Percentiles rank a stretch among this genome's conserved stretches.
Evolutionary conservation across 2,888 invertebrate species (phyloP).

Genomic region (Sinotaia quadrata): DNA sequence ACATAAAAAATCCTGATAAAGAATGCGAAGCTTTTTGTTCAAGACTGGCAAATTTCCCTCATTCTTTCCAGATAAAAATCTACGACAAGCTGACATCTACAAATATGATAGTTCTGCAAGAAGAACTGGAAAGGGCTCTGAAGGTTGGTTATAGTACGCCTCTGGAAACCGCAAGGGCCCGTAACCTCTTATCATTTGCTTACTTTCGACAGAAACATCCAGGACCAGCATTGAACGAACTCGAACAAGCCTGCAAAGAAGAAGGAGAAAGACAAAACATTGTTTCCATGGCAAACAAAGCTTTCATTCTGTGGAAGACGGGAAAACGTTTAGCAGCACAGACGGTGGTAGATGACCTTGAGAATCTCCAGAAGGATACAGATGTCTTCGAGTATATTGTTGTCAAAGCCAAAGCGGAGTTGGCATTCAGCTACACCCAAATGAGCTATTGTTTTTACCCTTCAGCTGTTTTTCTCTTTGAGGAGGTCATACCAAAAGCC

Average conservation of each 20-base stretch:
- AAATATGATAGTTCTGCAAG: background rate
- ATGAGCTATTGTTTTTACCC: background rate
- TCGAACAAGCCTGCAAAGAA: background rate
- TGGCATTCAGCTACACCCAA: constrained; percentile 16
- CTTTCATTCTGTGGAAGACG: constrained; percentile 12
- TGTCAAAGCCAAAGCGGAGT: constrained; percentile 21
- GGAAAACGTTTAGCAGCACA: background rate
- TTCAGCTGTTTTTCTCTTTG: background rate
- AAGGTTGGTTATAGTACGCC: constrained; percentile 2
- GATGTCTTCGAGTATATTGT: constrained; percentile 1
- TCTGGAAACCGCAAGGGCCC: constrained; percentile 12
- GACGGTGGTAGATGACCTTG: background rate
- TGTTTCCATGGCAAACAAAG: constrained; percentile 21
- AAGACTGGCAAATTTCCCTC: constrained; percentile 11
- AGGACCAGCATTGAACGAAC: background rate
- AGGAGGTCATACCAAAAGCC: constrained; percentile 8
- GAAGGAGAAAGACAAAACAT: too few species aligned
- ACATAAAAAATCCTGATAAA: too few species aligned
- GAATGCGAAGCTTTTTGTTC: too few species aligned
- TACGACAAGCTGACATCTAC: too few species aligned
- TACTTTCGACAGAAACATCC: background rate
- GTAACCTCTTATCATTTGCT: constrained; percentile 8
- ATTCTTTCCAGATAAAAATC: constrained; percentile 16
- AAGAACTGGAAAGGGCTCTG: constrained; percentile 1
- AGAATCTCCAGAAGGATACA: background rate